Evolutionary conservation across 2,888 invertebrate species (phyloP), one percentile per base, ranked within the genome.

Genomic region (Amitus sp.): DNA sequence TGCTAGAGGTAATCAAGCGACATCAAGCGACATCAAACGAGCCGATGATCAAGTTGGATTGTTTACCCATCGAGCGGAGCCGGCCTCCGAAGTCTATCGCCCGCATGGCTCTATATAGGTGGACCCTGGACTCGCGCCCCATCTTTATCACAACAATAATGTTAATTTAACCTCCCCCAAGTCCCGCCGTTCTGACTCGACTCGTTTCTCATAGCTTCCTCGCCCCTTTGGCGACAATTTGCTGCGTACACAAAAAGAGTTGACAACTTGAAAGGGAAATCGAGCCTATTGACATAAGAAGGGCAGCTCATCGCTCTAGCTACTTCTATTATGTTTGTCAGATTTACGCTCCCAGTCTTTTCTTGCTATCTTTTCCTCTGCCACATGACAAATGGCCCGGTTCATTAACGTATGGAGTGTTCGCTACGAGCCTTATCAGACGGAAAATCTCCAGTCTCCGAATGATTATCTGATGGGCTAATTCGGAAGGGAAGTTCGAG

Each of bases 241-340:
- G 76, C 76, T 77, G 68, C 71, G 74, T 73, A 80, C 72, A 81
- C 79, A 82, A 80, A 82, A 81, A 81, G 80, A 80, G 80, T 80
- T 82, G 81, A 79, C 79, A 80, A 80, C 79, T 80, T 82, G 80
- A 82, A 82, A 82, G 82, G 81, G 82, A 82, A 82, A 82, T 82
- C 75, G 81, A 81, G 81, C 79, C 80, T 82, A 82, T 82, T 81
- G 81, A 81, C 81, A 80, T 73, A 78, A 68, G 71, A 67, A 69
- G 52, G 42, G 52, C 51, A 30, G 10, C 20, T n/a, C 34, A 37
- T 51, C 52, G 40, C 45, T 40, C 23, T 37, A 28, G n/a, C 53
- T 62, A 57, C 49, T 63, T 59, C 59, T 55, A 58, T 59, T 59
- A 54, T 53, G 48, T 52, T 57, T 34, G 62, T 12, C 52, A 40